Base-by-base conservation (phyloP, 2,888 invertebrate species). In the Pammene fasciana region DNA sequence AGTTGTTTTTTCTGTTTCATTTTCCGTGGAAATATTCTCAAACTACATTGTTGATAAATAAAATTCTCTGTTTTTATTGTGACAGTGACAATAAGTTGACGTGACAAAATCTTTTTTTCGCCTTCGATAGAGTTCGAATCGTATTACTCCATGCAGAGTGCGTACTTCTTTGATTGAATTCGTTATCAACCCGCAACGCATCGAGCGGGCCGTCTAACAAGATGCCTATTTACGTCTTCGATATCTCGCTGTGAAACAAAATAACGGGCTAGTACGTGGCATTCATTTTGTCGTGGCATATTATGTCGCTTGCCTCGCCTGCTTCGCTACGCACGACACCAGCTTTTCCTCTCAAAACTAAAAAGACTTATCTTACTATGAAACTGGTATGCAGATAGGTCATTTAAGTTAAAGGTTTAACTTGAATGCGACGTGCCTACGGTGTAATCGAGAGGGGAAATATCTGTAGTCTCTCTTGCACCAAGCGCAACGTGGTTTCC, bases 161-260 rank as follows among this genome's bases (percentile, higher is more conserved):
- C 78, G 77, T 77, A 76, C 68, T 60, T 78, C 74, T 76, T 74
- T 85, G 84, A 86, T 86, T 83, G 86, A 86, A 86, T 85, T 86
- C 78, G 80, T 86, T 86, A 86, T 86, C 85, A 82, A 81, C 74
- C 76, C 77, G 79, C 80, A 81, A 79, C 75, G 81, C 79, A 79
- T 78, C 78, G 77, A 79, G 78, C 78, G 82, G 82, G 83, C 84
- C 78, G 79, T 83, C 81, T 80, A 79, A 80, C 78, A 77, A 76
- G 76, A 77, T 73, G 75, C 79, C 79, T 81, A 83, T 84, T 83
- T 84, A 82, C 79, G 78, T 72, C 72, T 74, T 74, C 72, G 73
- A 74, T 74, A 74, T 77, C 75, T 78, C 77, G 77, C 77, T 78
- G 73, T 75, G 80, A 83, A 84, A 84, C 83, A 86, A 86, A 86